Evolutionary conservation across 2,113 vertebrate genomes (phyloP).

Genomic region (Sus scrofa): DNA sequence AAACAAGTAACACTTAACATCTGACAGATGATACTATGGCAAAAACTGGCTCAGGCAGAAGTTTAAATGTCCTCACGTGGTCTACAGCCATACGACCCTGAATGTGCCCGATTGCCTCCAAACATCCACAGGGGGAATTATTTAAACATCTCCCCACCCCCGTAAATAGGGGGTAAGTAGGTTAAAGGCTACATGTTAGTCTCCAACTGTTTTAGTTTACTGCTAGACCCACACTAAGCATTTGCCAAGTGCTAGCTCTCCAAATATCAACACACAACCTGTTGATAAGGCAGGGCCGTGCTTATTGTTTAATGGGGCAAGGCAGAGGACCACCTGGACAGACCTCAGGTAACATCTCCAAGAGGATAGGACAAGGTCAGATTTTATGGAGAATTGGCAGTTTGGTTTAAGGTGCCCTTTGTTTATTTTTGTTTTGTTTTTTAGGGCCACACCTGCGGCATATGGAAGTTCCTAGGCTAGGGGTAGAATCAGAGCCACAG

Average conservation of each 20-base stretch:
- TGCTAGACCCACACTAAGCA: not conserved
- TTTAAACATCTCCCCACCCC: too few species aligned
- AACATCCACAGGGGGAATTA: too few species aligned
- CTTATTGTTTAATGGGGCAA: not conserved
- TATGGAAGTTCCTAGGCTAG: too few species aligned
- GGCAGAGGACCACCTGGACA: not conserved
- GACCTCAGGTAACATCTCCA: not conserved
- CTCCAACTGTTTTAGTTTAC: not conserved
- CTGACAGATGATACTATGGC: not conserved
- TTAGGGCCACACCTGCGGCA: too few species aligned
- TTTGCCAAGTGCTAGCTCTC: not conserved
- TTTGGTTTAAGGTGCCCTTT: slow-evolving; percentile 8
- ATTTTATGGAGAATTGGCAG: not conserved
- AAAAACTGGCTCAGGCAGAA: not conserved
- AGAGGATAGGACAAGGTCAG: not conserved
- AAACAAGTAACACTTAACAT: not conserved
- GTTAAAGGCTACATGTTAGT: not conserved
- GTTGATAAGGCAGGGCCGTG: not conserved
- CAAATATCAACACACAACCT: not conserved
- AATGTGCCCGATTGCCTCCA: too few species aligned
- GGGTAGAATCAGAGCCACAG: too few species aligned
- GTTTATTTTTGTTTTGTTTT: too few species aligned
- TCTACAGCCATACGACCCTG: too few species aligned
- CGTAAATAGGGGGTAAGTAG: not conserved
- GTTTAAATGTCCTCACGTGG: not conserved